Conservation (phyloP, 1,140 invertebrate genomes). For the Dinoponera quadriceps region DNA sequence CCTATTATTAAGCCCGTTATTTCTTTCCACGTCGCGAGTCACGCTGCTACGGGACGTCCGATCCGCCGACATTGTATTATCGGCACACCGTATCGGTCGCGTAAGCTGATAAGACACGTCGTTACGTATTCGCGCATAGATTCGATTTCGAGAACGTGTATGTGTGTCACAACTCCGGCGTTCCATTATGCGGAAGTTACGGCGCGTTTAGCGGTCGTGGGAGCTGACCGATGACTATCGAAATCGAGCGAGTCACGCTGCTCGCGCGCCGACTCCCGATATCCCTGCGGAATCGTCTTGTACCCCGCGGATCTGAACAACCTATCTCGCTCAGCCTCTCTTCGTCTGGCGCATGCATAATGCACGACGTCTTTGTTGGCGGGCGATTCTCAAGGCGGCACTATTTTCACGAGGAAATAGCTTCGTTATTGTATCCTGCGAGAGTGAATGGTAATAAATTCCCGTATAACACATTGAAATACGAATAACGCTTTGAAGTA, state of each 20-base stretch:
- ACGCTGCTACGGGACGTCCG: background rate
- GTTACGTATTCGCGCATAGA: slow-evolving; percentile 2
- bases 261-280: background rate
- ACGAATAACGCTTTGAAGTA: background rate
- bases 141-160: background rate
- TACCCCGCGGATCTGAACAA: slow-evolving; percentile 9
- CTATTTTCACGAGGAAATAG: slow-evolving; percentile 29
- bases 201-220: background rate
- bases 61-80: background rate
- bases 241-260: slow-evolving; percentile 37
- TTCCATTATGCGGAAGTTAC: slow-evolving; percentile 35
- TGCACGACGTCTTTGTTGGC: slow-evolving; percentile 45
- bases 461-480: slow-evolving; percentile 1
- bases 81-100: background rate
- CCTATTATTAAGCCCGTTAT: background rate
- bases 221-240: slow-evolving; percentile 29
- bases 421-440: background rate
- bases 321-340: slow-evolving; percentile 18
- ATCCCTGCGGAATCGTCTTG: slow-evolving; percentile 27
- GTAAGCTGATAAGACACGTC: background rate
- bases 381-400: background rate
- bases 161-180: background rate
- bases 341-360: slow-evolving; percentile 41
- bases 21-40: background rate
- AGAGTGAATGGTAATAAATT: slow-evolving; percentile 13